A percentile compares a stretch with the other conserved stretches of the same genome.
Evolutionary conservation across 2,888 invertebrate genomes (phyloP).

Genomic region (Choreutis nemorana): DNA sequence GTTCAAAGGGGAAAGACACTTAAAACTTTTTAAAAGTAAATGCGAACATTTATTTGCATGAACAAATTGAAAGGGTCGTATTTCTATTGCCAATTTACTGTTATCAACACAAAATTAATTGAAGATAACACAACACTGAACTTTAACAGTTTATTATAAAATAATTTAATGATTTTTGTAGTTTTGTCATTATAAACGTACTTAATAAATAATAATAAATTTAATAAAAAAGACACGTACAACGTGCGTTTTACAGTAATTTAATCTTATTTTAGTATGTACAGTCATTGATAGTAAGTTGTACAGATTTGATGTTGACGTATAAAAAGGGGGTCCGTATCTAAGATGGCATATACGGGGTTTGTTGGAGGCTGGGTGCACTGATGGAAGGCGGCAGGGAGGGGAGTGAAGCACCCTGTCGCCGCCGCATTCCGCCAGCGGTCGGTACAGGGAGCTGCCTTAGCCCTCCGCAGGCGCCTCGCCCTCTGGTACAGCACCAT

Average conservation of each 20-base stretch:
- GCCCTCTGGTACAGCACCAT: slow-evolving; percentile 29
- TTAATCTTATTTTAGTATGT: slow-evolving; percentile 63
- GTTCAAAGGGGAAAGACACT: too few species aligned
- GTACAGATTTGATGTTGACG: slow-evolving; percentile 58
- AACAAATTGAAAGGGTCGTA: too few species aligned
- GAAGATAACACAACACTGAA: slow-evolving; percentile 43
- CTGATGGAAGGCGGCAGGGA: slow-evolving; percentile 12
- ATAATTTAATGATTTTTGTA: slow-evolving; percentile 49
- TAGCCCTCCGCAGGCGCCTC: slow-evolving; percentile 29
- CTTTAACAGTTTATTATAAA: slow-evolving; percentile 62
- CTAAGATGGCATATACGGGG: slow-evolving; percentile 43
- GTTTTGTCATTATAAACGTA: slow-evolving; percentile 60
- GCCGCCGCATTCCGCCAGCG: slow-evolving; percentile 10
- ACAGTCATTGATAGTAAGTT: slow-evolving; percentile 52
- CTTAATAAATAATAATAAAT: slow-evolving; percentile 59
- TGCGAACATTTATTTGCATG: too few species aligned
- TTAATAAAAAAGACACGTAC: slow-evolving; percentile 61
- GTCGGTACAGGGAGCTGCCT: slow-evolving; percentile 16
- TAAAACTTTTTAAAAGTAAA: too few species aligned
- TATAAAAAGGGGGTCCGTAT: slow-evolving; percentile 60
- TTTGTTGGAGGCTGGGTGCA: slow-evolving; percentile 17
- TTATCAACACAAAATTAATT: slow-evolving; percentile 16
- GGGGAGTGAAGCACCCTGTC: slow-evolving; percentile 11
- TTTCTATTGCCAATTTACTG: too few species aligned
- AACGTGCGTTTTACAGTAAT: slow-evolving; percentile 62